Conservation (phyloP, 53 echinoderm and acorn worm genomes). For the Zoroaster sp. region DNA sequence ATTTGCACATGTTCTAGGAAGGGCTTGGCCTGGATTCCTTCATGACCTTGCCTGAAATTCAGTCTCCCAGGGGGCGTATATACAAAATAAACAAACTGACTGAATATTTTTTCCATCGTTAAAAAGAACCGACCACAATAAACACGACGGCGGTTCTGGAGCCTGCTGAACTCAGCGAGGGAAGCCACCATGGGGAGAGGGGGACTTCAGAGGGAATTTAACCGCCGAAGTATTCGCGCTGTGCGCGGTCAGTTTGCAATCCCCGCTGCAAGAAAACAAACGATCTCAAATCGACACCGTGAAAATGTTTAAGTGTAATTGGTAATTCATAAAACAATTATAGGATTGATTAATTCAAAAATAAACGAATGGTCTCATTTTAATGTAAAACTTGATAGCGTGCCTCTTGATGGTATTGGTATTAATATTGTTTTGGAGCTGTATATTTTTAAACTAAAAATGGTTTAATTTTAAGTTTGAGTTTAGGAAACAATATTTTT, state of each 20-base stretch:
- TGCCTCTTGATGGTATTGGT: too few species aligned
- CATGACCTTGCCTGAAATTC: slow-evolving; percentile 47
- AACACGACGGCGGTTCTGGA: slow-evolving; percentile 44
- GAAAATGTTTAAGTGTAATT: not conserved
- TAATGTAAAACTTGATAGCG: too few species aligned
- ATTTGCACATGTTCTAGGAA: not conserved
- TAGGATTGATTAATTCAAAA: not conserved
- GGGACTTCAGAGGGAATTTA: not conserved
- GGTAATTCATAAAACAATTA: not conserved
- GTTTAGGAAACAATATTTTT: too few species aligned
- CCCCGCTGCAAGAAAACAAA: not conserved
- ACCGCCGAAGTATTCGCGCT: not conserved
- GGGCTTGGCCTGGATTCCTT: slow-evolving; percentile 29
- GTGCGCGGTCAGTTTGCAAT: not conserved
- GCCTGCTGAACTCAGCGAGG: slow-evolving; percentile 20
- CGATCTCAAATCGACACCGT: not conserved
- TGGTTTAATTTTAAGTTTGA: too few species aligned
- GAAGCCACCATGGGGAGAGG: slow-evolving; percentile 3
- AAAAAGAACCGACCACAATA: slow-evolving; percentile 56
- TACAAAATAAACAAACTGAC: slow-evolving; percentile 72
- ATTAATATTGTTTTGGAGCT: too few species aligned
- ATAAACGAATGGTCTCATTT: too few species aligned
- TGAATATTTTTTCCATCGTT: slow-evolving; percentile 70
- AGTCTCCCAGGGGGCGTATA: slow-evolving; percentile 70
- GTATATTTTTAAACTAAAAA: too few species aligned